Conservation (phyloP, 2,888 invertebrate species). For the Leucophenga montana region DNA sequence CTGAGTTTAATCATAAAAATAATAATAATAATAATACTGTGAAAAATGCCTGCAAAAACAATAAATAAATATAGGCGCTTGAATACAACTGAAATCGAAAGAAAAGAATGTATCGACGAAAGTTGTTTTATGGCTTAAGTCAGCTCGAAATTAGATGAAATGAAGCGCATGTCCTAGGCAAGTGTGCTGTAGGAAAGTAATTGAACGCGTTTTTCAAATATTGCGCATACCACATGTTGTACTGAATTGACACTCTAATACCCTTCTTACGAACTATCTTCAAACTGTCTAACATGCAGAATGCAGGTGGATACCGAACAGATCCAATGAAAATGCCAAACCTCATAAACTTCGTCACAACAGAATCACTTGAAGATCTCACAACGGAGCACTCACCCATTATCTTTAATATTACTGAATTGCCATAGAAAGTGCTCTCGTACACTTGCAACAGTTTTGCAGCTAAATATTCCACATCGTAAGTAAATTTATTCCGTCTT, state of each 20-base stretch:
- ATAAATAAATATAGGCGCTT: neutral
- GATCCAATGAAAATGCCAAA: too few species aligned
- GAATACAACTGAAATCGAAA: constrained; percentile 4
- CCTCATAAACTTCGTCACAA: too few species aligned
- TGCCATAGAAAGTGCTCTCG: too few species aligned
- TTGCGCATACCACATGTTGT: constrained; percentile 55
- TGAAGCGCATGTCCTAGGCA: neutral
- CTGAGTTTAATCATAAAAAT: constrained; percentile 20
- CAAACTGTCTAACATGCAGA: too few species aligned
- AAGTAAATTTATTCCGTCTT: too few species aligned
- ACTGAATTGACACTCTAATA: constrained; percentile 25
- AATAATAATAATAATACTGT: constrained; percentile 25
- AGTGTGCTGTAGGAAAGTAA: constrained; percentile 25
- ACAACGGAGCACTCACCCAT: too few species aligned
- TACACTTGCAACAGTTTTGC: too few species aligned
- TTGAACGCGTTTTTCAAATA: constrained; percentile 48
- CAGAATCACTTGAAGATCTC: too few species aligned
- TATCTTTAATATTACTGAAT: too few species aligned
- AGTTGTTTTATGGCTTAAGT: neutral
- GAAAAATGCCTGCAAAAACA: neutral
- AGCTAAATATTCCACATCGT: too few species aligned
- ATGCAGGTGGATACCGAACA: too few species aligned
- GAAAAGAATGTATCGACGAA: neutral
- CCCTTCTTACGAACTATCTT: too few species aligned
- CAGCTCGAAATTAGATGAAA: neutral